Evolutionary conservation across 2,888 invertebrate genomes (phyloP).

Genomic region (Drosophila atroscutellata): DNA sequence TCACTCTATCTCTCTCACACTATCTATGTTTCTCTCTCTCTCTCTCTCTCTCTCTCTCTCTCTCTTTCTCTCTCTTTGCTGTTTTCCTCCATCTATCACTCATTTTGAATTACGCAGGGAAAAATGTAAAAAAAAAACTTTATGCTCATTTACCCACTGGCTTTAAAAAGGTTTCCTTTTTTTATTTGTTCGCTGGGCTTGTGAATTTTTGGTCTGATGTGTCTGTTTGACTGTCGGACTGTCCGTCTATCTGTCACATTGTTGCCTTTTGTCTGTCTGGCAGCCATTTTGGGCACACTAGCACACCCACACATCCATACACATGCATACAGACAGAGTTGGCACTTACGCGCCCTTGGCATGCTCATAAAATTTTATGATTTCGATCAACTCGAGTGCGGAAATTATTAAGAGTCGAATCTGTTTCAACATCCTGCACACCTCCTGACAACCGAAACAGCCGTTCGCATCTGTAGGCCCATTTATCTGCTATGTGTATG

Average conservation of each 20-base stretch:
- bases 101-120: constrained; percentile 31
- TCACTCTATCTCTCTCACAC: neutral
- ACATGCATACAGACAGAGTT: constrained; percentile 24
- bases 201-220: constrained; percentile 29
- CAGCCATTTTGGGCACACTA: constrained; percentile 46
- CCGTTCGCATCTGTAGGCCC: constrained; percentile 33
- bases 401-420: constrained; percentile 82
- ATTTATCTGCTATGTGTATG: constrained; percentile 17
- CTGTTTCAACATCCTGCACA: constrained; percentile 74
- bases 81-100: constrained; percentile 36
- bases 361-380: constrained; percentile 82
- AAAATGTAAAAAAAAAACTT: constrained; percentile 46
- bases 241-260: constrained; percentile 50
- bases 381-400: constrained; percentile 82
- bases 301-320: constrained; percentile 11
- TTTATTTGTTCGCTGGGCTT: constrained; percentile 1
- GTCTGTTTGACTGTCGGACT: constrained; percentile 26
- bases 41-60: neutral
- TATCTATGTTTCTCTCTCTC: neutral
- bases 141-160: constrained; percentile 64
- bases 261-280: constrained; percentile 64
- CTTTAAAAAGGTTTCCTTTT: constrained; percentile 63
- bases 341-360: constrained; percentile 69
- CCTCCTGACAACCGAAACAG: constrained; percentile 8
- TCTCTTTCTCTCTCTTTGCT: neutral